These are phyloP conservation scores for Sinosuthora webbiana DNA, from an alignment of 2,113 vertebrate genomes.

Conservation along the genomic window DNA sequence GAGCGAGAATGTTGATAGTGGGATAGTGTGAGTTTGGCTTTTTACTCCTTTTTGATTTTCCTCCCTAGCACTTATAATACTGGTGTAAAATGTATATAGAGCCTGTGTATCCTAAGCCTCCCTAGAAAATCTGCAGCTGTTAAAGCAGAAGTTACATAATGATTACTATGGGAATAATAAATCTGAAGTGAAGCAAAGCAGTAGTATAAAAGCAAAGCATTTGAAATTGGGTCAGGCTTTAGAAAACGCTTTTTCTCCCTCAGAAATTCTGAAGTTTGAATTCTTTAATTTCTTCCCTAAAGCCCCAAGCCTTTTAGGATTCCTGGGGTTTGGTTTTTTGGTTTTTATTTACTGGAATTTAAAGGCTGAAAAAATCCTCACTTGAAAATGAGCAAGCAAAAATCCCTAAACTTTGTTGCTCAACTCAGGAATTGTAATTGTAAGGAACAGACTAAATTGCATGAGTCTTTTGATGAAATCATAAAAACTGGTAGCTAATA, in stretches of 20 bases:
- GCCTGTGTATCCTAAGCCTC: background rate
- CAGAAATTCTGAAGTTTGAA: background rate
- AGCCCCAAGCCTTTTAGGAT: background rate
- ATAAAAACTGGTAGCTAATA: background rate
- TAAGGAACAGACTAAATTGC: background rate
- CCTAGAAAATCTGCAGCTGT: background rate
- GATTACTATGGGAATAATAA: background rate
- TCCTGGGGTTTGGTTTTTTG: background rate
- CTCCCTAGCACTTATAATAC: background rate
- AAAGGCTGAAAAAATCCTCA: background rate
- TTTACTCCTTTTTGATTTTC: background rate
- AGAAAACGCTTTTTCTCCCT: background rate
- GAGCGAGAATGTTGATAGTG: background rate
- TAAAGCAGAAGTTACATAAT: background rate
- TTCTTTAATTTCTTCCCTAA: background rate
- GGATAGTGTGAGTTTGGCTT: background rate
- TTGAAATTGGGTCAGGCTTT: slow-evolving; percentile 5
- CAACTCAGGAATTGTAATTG: background rate
- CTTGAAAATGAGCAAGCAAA: background rate
- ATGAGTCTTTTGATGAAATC: background rate
- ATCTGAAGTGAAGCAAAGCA: background rate
- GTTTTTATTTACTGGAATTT: background rate
- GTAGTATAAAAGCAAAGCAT: background rate
- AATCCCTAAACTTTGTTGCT: background rate
- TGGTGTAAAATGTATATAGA: background rate